Conservation (phyloP, 2,888 invertebrate species). For the Platerodrilus igneus region DNA sequence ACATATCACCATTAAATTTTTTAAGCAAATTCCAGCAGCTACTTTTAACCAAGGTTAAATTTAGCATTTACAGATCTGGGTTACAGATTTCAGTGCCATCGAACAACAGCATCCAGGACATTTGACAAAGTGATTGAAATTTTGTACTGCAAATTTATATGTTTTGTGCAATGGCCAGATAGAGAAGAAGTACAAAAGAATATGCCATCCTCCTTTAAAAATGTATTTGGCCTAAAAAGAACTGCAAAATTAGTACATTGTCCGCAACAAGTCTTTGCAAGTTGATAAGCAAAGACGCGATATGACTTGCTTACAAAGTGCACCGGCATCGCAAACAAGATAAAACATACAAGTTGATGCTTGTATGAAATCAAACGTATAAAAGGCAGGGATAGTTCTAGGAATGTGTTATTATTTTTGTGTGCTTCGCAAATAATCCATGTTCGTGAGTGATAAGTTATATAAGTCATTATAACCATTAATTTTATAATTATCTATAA, state of each 20-base stretch:
- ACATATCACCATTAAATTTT: not conserved
- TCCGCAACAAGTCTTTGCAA: too few relatives aligned
- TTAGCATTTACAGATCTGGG: constrained; percentile 6
- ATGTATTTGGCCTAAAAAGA: not conserved
- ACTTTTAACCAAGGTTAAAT: constrained; percentile 5
- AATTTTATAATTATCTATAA: too few relatives aligned
- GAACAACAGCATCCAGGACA: constrained; percentile 1
- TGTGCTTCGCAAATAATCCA: too few relatives aligned
- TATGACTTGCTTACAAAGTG: too few relatives aligned
- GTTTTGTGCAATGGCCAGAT: constrained; percentile 3
- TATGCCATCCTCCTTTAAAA: constrained; percentile 3
- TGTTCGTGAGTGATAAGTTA: too few relatives aligned
- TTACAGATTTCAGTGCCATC: constrained; percentile 1
- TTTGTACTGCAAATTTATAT: constrained; percentile 2
- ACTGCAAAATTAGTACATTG: not conserved
- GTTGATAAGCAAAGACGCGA: too few relatives aligned
- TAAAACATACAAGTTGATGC: too few relatives aligned
- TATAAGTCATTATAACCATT: too few relatives aligned
- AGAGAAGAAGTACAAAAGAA: constrained; percentile 3
- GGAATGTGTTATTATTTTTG: too few relatives aligned
- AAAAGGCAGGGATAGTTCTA: too few relatives aligned
- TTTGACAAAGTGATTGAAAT: constrained; percentile 2
- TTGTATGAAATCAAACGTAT: too few relatives aligned
- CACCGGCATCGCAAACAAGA: too few relatives aligned
- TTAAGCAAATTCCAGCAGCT: constrained; percentile 2